Evolutionary conservation across 1,140 invertebrate genomes (phyloP), one percentile per base, ranked within the genome.

Genomic region (Psilanteris sp.): DNA sequence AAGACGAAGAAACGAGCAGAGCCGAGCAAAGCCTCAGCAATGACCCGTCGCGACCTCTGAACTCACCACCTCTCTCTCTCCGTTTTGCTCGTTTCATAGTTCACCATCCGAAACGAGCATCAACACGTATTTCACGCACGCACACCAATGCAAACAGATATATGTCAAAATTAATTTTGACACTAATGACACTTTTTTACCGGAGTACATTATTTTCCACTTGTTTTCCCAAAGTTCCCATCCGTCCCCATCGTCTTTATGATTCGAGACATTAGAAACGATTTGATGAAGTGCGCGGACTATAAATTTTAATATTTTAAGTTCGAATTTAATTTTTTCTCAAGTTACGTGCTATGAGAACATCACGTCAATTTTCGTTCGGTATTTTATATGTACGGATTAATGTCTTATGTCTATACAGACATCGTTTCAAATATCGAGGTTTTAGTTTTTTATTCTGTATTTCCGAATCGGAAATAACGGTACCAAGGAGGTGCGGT

Each of bases 11-110:
- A 37, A 29, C 26, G 41, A 52, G 37, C 61, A 50, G 36, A 77
- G 57, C 36, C 64, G 22, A 41, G 59, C 18, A 68, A 27, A 27
- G 67, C 20, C 50, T 71, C 68, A 66, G 64, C 68, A 46, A 59
- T 82, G 81, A 84, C 81, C 82, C 78, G 48, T 70, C 67, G 55
- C 71, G 80, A 83, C 79, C 80, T 80, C 77, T 85, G 79, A 82
- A 82, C 83, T 31, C 20, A 34, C 41, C 54, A 36, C 26, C 46
- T 72, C 68, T 62, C 59, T 59, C 50, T 62, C 59, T 59, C 50
- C 48, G 26, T 67, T 41, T 57, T 66, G 41, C 44, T 64, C 50
- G 64, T 70, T 71, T 75, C 71, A 71, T 72, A 57, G 66, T 70
- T 77, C 74, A 64, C 52, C 46, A 77, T 61, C 44, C 74, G 26